phyloP scores from a whole-genome alignment of 1,140 invertebrate species.

The Brachionus paranguensis region DNA sequence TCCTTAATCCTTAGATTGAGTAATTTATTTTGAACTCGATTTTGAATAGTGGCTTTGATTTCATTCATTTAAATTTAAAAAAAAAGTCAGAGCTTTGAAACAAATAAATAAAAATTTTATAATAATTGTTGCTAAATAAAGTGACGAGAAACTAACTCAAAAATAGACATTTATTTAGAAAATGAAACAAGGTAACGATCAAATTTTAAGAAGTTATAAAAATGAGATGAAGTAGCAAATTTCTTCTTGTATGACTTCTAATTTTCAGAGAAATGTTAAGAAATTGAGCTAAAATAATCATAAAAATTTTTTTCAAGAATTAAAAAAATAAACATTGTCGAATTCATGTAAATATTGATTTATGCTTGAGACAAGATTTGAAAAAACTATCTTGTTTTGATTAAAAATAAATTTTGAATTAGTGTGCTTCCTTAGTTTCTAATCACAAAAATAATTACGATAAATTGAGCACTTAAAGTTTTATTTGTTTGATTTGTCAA shows the following conservation, averaged over 20 bases:
- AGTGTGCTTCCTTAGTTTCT: neutral
- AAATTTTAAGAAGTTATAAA: neutral
- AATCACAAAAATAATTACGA: neutral
- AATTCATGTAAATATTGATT: neutral
- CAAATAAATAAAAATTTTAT: neutral
- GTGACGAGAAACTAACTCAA: neutral
- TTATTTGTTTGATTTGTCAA: neutral
- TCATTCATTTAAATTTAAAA: neutral
- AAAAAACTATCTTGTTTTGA: neutral
- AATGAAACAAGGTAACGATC: neutral
- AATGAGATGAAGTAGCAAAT: neutral
- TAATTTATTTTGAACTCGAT: neutral
- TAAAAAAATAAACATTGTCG: neutral
- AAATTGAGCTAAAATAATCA: neutral
- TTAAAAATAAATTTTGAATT: neutral
- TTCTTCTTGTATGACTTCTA: neutral
- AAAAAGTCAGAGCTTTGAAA: neutral
- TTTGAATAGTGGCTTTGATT: constrained; percentile 23
- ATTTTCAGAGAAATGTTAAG: neutral
- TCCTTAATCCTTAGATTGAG: neutral
- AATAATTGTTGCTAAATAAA: neutral
- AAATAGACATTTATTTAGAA: neutral
- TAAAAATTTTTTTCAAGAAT: neutral
- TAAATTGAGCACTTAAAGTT: neutral
- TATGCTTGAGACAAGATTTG: neutral